Conservation (phyloP, 1,140 invertebrate species). For the Rhizoglyphus robini region DNA sequence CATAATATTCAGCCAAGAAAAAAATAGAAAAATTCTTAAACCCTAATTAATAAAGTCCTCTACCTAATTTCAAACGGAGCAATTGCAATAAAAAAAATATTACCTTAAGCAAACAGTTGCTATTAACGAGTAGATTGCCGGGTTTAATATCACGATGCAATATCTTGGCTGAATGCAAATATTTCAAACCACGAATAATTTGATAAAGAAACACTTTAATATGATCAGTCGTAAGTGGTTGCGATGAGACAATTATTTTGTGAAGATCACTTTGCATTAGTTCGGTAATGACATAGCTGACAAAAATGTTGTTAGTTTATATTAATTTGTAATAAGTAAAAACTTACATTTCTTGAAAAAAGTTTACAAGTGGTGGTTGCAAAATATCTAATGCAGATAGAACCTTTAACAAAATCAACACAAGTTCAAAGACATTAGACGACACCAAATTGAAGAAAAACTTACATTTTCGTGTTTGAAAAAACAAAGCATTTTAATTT, state of each 20-base stretch:
- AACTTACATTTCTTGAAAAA: conserved; percentile 99
- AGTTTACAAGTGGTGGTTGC: conserved; percentile 90
- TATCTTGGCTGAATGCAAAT: conserved; percentile 92
- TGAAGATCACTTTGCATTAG: conserved; percentile 97
- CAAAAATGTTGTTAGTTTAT: conserved; percentile 22
- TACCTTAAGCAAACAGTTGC: conserved; percentile 93
- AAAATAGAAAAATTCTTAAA: no score
- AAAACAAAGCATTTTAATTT: conserved; percentile 97
- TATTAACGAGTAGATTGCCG: conserved; percentile 95
- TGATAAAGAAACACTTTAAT: conserved; percentile 99
- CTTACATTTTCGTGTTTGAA: conserved; percentile 99
- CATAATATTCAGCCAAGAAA: no score
- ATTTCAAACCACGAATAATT: conserved; percentile 96
- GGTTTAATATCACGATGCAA: conserved; percentile 97
- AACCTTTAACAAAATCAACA: conserved; percentile 47
- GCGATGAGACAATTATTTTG: conserved; percentile 98
- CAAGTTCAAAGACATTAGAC: background rate
- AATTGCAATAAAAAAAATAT: no score
- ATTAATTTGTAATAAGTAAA: conserved; percentile 34
- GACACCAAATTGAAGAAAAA: background rate
- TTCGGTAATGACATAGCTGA: conserved; percentile 96
- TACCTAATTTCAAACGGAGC: no score
- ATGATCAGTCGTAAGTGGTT: conserved; percentile 93
- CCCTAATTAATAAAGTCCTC: no score
- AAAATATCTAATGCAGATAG: conserved; percentile 87